Evolutionary conservation across 2,797 vertebrate species (phyloP), one percentile per base, ranked within the genome.

Genomic region (Fundulus diaphanus): DNA sequence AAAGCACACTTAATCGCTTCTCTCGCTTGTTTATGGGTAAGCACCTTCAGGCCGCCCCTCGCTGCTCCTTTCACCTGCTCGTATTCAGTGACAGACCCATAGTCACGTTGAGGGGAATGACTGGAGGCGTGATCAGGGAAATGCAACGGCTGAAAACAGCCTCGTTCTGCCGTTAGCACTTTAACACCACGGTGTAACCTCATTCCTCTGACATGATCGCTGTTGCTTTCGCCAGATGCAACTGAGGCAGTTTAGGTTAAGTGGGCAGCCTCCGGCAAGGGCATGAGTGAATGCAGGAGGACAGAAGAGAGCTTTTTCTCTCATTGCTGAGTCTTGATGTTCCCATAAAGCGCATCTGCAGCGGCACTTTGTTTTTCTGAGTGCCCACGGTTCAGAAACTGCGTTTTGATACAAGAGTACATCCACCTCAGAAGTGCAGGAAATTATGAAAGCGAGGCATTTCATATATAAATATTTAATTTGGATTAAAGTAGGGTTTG

Each of bases 241-340:
- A 77, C 72, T 12, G 86, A 89, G 86, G 85, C 80, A 72, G 87
- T 85, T 85, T 84, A 89, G 90, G 88, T 93, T 91, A 90, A 90
- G 85, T 82, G 78, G 79, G 83, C 79, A 44, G 90, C 89, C 84
- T 65, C 48, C 72, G 89, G 91, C 86, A 82, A 89, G 78, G 87
- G 44, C 88, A 82, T 80, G 87, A 89, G 66, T 84, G 82, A 81
- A 87, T 85, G 42, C 77, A 83, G 71, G 76, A 85, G 79, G 85
- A 87, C 85, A 85, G 82, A 16, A 3, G 72, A 80, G 83, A 61
- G 7, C 56, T 76, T 79, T 84, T 71, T 69, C 68, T 78, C 78
- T 87, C 80, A 81, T 91, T 87, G 82, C 40, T 52, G 61, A 72
- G 68, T 69, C 51, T 49, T 78, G 77, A 77, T 75, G 66, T 44